Conservation (phyloP, 2,888 invertebrate species). For the Creontiades dilutus region DNA sequence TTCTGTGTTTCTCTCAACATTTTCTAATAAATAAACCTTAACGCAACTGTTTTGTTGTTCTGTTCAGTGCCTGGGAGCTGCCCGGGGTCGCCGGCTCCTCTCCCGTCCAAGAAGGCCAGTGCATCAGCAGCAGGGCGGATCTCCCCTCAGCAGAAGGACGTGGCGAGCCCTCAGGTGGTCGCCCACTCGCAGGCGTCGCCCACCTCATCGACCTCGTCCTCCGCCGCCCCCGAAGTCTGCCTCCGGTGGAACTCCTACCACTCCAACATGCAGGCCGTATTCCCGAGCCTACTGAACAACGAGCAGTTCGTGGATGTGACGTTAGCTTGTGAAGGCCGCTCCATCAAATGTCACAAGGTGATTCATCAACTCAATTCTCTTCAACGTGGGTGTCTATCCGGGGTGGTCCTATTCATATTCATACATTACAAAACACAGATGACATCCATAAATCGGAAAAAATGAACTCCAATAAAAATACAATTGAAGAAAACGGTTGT, state of each 20-base stretch:
- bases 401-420: no score
- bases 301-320: slow-evolving; percentile 82
- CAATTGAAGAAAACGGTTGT: no score
- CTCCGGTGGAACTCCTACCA: slow-evolving; percentile 82
- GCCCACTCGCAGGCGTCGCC: slow-evolving; percentile 56
- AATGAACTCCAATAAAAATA: no score
- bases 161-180: slow-evolving; percentile 25
- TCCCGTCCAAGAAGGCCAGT: slow-evolving; percentile 49
- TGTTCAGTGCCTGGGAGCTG: slow-evolving; percentile 57
- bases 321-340: slow-evolving; percentile 80
- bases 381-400: no score
- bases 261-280: slow-evolving; percentile 80
- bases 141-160: slow-evolving; percentile 56
- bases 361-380: background rate
- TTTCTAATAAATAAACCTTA: no score
- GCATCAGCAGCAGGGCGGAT: slow-evolving; percentile 33
- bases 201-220: slow-evolving; percentile 34
- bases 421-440: no score
- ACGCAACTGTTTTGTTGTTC: background rate
- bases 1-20: no score
- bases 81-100: slow-evolving; percentile 57
- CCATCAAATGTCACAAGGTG: slow-evolving; percentile 81
- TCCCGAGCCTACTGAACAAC: slow-evolving; percentile 80
- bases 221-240: slow-evolving; percentile 78
- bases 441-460: no score